Percentiles rank a stretch among this genome's conserved stretches.
These are phyloP conservation scores for Fabriciana adippe DNA, from an alignment of 2,888 invertebrate species.

Conservation along the genomic window DNA sequence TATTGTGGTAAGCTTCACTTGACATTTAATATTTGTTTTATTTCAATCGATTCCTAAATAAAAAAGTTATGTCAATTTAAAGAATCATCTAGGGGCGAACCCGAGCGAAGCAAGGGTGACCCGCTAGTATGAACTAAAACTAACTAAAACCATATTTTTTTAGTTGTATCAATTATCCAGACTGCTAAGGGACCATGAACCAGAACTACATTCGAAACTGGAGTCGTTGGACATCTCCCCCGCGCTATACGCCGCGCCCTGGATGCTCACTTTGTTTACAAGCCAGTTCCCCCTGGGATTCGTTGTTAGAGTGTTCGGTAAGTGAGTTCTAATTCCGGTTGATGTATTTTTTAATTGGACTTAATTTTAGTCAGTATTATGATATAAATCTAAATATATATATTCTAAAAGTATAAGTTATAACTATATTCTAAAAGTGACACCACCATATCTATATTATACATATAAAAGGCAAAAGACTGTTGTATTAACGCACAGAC, in stretches of 20 bases:
- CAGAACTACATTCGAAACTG: conserved; percentile 93
- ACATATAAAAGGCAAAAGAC: too few species aligned
- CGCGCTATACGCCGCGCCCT: conserved; percentile 97
- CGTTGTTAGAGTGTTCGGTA: conserved; percentile 96
- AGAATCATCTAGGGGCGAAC: not conserved
- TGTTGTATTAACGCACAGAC: too few species aligned
- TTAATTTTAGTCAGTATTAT: not conserved
- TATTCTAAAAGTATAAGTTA: too few species aligned
- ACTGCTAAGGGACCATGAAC: conserved; percentile 92
- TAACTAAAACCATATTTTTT: conserved; percentile 44
- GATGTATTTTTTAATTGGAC: not conserved
- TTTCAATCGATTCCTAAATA: too few species aligned
- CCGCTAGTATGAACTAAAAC: not conserved
- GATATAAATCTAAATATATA: too few species aligned
- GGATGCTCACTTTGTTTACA: conserved; percentile 97
- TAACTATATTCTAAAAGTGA: too few species aligned
- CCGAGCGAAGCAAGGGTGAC: not conserved
- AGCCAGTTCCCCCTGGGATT: conserved; percentile 98
- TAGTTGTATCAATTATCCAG: conserved; percentile 96
- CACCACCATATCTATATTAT: too few species aligned
- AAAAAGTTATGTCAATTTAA: too few species aligned
- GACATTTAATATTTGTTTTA: too few species aligned
- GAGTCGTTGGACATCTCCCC: conserved; percentile 95
- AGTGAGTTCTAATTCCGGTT: conserved; percentile 46
- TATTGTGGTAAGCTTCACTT: too few species aligned